Percentiles rank a stretch among this genome's conserved stretches.
Evolutionary conservation across 2,888 invertebrate genomes (phyloP).

Genomic region (Clivina fossor): DNA sequence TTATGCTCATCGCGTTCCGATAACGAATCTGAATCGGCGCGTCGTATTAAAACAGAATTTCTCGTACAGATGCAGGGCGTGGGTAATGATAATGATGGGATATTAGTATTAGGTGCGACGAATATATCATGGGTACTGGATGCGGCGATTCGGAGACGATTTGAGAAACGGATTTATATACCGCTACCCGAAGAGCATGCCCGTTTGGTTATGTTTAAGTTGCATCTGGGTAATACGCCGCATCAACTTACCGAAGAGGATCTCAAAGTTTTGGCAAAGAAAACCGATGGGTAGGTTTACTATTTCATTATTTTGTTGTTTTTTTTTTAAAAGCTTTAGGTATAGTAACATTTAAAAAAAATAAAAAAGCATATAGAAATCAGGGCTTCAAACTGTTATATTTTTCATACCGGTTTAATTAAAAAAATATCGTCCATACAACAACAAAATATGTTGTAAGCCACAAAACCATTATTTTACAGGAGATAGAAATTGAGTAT

Average conservation of each 20-base stretch:
- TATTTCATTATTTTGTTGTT: too few relatives aligned
- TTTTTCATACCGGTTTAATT: too few relatives aligned
- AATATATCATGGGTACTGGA: conserved; percentile 98
- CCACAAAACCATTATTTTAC: too few relatives aligned
- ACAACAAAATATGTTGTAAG: too few relatives aligned
- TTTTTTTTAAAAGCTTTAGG: too few relatives aligned
- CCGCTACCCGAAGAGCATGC: conserved; percentile 95
- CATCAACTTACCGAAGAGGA: conserved; percentile 84
- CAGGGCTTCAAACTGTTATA: too few relatives aligned
- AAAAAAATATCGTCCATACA: too few relatives aligned
- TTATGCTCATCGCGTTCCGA: conserved; percentile 96
- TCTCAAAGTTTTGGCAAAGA: conserved; percentile 75
- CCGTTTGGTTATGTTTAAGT: conserved; percentile 89
- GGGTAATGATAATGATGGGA: conserved; percentile 93
- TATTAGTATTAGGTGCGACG: conserved; percentile 89
- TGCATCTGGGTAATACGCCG: conserved; percentile 92
- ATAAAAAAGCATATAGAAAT: too few relatives aligned
- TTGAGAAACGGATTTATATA: conserved; percentile 99
- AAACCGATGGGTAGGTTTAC: conserved; percentile 91
- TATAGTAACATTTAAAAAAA: conserved; percentile 35
- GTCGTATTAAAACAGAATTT: conserved; percentile 98
- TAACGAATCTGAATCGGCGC: conserved; percentile 97
- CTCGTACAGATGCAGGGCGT: conserved; percentile 99
- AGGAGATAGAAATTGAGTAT: too few relatives aligned
- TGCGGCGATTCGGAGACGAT: conserved; percentile 93